Base-by-base conservation (phyloP, 2,888 invertebrate genomes). In the Drosophila mercatorum region DNA sequence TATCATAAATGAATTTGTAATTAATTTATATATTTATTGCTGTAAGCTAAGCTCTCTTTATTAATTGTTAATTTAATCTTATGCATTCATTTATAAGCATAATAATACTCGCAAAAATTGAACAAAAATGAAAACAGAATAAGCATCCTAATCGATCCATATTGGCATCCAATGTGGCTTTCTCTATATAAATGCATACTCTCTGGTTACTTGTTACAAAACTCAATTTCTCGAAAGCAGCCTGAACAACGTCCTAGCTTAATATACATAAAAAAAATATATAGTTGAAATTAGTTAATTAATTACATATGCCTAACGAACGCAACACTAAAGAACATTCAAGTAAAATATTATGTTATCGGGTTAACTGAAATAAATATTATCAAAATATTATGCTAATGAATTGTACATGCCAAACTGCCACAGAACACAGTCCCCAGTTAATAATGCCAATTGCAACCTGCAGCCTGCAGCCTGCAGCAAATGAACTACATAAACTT, bases 271-370 rank as follows among this genome's bases (percentile, higher is more conserved):
- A 55, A 22, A 43, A 12, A 55, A 22, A 43, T 38, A 41, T 36
- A 55, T 71, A 56, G 56, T 59, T 66, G 17, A 76, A 62, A 72
- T 77, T 72, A 72, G 67, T 60, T 63, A 61, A 51, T 46, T n/a
- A 61, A 76, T 52, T 31, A 49, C 34, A 17, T 51, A 46, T 63
- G 52, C 47, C 26, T 46, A 71, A 72, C 43, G 81, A 82, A 84
- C 75, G 72, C 70, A 84, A 81, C 88, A 81, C 88, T 76, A 79
- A 87, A 79, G 81, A 73, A 56, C 47, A 70, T 59, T 69, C 51
- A 65, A 64, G 68, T 72, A 57, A 75, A 87, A 68, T 83, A 72
- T 83, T 72, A 61, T 47, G 64, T 83, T 75, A 63, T 40, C 41
- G 61, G 64, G 40, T 52, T 61, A 57, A 68, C 34, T 31, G 10